These are phyloP conservation scores for Notothenia coriiceps DNA, from an alignment of 2,113 vertebrate genomes.

Conservation along the genomic window DNA sequence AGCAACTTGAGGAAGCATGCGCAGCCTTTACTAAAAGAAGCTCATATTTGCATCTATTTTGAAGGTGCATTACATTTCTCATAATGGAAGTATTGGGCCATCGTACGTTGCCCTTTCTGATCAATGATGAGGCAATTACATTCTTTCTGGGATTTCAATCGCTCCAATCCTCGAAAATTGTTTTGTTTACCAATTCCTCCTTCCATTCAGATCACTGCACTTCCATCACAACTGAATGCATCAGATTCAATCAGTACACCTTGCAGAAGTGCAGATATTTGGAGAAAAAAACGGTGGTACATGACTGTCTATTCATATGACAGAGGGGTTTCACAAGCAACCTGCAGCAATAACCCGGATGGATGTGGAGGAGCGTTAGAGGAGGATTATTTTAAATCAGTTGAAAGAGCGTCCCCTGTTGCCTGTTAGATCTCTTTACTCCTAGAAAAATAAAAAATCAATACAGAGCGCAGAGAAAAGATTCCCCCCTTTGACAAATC, in stretches of 20 bases:
- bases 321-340: constrained; percentile 4
- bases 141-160: constrained; percentile 33
- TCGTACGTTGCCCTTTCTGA: neutral
- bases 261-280: neutral
- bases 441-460: constrained; percentile 4
- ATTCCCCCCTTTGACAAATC: constrained; percentile 1
- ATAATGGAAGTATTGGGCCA: too few relatives aligned
- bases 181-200: constrained; percentile 5
- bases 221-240: neutral
- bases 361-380: neutral
- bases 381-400: constrained; percentile 9
- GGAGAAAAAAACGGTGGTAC: neutral
- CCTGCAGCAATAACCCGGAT: constrained; percentile 16
- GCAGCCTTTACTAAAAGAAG: too few relatives aligned
- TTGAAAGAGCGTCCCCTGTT: constrained; percentile 66
- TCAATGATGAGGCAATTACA: constrained; percentile 44
- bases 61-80: too few relatives aligned
- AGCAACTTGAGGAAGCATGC: too few relatives aligned
- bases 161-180: neutral
- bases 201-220: too few relatives aligned
- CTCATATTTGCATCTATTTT: too few relatives aligned
- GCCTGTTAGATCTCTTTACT: constrained; percentile 5
- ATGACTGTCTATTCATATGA: neutral
- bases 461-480: neutral
- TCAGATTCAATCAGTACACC: neutral